Conservation (phyloP, 1,140 invertebrate species). For the Caenorhabditis brenneri region DNA sequence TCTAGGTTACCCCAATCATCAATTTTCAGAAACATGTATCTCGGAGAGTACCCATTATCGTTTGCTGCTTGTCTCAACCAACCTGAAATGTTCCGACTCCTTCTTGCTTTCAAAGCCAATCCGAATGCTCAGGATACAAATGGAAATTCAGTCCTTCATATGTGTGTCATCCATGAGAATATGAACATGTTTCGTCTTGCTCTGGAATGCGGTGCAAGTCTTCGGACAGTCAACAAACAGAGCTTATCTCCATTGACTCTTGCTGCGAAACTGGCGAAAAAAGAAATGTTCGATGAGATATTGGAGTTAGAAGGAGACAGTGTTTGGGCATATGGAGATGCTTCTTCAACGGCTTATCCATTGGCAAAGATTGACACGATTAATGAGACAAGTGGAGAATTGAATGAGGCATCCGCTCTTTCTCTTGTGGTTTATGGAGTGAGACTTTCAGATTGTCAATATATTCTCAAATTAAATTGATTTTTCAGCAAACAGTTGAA, state of each 20-base stretch:
- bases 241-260: slow-evolving; percentile 92
- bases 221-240: slow-evolving; percentile 79
- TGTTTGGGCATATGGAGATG: slow-evolving; percentile 78
- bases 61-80: slow-evolving; percentile 95
- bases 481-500: slow-evolving; percentile 83
- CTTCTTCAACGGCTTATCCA: slow-evolving; percentile 94
- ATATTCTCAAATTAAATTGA: not conserved
- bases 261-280: slow-evolving; percentile 90
- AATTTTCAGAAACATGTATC: slow-evolving; percentile 85
- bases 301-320: slow-evolving; percentile 78
- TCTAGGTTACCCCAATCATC: not conserved
- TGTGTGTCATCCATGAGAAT: slow-evolving; percentile 94
- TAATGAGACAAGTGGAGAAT: slow-evolving; percentile 84
- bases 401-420: slow-evolving; percentile 89
- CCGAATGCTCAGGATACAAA: slow-evolving; percentile 93
- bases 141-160: slow-evolving; percentile 94
- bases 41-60: slow-evolving; percentile 93
- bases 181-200: slow-evolving; percentile 87
- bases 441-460: slow-evolving; percentile 67
- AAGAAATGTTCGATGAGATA: slow-evolving; percentile 95
- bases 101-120: slow-evolving; percentile 90
- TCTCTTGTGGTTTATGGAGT: slow-evolving; percentile 98
- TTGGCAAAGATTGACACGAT: slow-evolving; percentile 95
- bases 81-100: slow-evolving; percentile 92
- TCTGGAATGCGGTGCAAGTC: slow-evolving; percentile 85